Percentiles rank a stretch among this genome's conserved stretches.
Evolutionary conservation across 2,113 vertebrate genomes (phyloP).

Genomic region (Corvus cornix): DNA sequence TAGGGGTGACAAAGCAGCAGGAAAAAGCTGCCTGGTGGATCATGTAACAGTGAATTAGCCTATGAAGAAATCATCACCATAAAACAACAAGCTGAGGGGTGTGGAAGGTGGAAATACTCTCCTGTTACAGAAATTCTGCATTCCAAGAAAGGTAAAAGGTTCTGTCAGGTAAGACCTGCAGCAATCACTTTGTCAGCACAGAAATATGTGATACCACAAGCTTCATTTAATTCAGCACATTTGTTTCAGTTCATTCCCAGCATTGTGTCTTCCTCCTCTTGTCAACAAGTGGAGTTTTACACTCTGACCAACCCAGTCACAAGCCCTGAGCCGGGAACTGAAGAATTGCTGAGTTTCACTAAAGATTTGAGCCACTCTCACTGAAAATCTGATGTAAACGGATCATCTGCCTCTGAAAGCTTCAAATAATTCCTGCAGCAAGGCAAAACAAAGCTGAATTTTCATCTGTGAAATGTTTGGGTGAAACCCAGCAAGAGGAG

Average conservation of each 20-base stretch:
- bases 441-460: background rate
- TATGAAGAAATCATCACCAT: background rate
- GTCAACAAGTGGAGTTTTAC: background rate
- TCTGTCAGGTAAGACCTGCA: background rate
- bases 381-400: background rate
- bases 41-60: background rate
- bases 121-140: conserved; percentile 20
- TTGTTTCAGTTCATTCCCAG: background rate
- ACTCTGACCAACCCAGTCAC: background rate
- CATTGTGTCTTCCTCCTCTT: background rate
- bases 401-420: background rate
- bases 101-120: background rate
- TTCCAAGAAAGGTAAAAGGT: background rate
- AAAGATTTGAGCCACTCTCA: background rate
- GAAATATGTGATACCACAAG: background rate
- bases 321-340: background rate
- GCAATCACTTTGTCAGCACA: background rate
- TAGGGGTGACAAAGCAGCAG: background rate
- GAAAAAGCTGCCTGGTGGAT: background rate
- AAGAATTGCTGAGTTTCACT: background rate
- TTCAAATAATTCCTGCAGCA: background rate
- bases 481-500: background rate
- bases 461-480: background rate
- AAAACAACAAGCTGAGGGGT: background rate
- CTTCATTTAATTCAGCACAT: background rate